Conservation (phyloP, 2,113 vertebrate genomes). For the Hippocampus mohnikei region DNA sequence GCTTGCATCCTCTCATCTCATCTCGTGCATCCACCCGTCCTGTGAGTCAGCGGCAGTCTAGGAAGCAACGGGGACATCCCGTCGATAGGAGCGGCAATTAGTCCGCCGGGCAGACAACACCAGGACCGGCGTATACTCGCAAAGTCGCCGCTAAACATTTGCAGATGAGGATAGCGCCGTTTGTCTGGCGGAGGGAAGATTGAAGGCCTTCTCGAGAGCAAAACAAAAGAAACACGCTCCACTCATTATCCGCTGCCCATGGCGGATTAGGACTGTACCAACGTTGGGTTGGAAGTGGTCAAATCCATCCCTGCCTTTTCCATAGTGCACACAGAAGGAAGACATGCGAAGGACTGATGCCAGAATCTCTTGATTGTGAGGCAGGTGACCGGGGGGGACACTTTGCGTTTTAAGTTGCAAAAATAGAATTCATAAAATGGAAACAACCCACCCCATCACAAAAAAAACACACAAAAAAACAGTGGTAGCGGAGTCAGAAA, state of each 20-base stretch:
- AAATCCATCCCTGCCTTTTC: neutral
- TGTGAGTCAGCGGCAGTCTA: constrained; percentile 31
- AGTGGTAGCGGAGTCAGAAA: too few relatives aligned
- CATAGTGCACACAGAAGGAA: too few relatives aligned
- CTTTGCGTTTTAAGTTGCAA: too few relatives aligned
- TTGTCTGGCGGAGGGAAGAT: neutral
- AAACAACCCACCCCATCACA: too few relatives aligned
- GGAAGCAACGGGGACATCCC: constrained; percentile 60
- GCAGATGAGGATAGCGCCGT: neutral
- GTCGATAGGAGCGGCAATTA: constrained; percentile 74
- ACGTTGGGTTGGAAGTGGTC: neutral
- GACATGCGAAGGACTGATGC: too few relatives aligned
- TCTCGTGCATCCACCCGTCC: constrained; percentile 21
- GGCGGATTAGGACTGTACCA: constrained; percentile 32
- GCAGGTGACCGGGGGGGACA: too few relatives aligned
- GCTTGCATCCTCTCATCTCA: neutral
- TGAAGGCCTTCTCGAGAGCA: neutral
- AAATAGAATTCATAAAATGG: too few relatives aligned
- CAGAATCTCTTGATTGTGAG: too few relatives aligned
- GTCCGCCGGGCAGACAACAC: constrained; percentile 66
- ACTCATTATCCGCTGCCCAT: constrained; percentile 14
- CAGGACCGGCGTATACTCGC: constrained; percentile 33
- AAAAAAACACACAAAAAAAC: too few relatives aligned
- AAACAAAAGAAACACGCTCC: constrained; percentile 12
- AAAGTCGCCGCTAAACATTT: too few relatives aligned